Evolutionary conservation across 2,113 vertebrate species (phyloP), one percentile per base, ranked within the genome.

Genomic region (Hemiprocne comata): DNA sequence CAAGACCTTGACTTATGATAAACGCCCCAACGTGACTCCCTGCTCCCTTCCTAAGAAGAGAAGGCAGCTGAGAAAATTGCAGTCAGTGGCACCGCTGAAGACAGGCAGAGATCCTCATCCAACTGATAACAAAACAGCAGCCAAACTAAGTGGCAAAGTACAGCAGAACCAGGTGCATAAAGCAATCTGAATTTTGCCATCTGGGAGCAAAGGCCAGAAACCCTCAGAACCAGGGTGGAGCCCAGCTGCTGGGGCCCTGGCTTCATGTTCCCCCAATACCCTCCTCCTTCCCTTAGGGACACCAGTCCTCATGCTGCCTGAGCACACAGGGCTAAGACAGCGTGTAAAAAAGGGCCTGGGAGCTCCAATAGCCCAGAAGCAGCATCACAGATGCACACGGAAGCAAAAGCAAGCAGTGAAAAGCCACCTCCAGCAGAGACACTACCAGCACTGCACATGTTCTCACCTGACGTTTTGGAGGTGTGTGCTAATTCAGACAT

Each of bases 391-490:
- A 53, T 5, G 7, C 0, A 2, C 21, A 3, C 2, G 13, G 81
- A 81, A 38, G 28, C 8, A 36, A 61, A 65, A 26, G 26, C 42
- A 10, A 46, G 58, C 25, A 12, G 64, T 2, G 3, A 50, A 65
- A 66, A 55, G 44, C 19, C 73, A 58, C 28, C 46, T 80, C 60
- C 25, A 10, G 74, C 57, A 75, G 74, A 51, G 34, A 51, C 29
- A 48, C 61, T 29, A 4, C 42, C 53, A 71, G 78, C 53, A 62
- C 83, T 40, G 31, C 67, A 60, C 17, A 20, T 0, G 1, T 1
- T 1, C 28, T 80, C 54, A n/a, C 51, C 2, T 3, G 60, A 16
- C 0, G 0, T 58, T 80, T 6, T 2, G 1, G 73, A 51, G 34
- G 7, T 0, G 1, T 10, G 26, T 7, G 1, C n/a, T 53, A 3